Percentiles rank a stretch among this genome's conserved stretches.
These are phyloP conservation scores for Coranthus polyacanthus DNA, from an alignment of 2,797 vertebrate species.

Conservation along the genomic window DNA sequence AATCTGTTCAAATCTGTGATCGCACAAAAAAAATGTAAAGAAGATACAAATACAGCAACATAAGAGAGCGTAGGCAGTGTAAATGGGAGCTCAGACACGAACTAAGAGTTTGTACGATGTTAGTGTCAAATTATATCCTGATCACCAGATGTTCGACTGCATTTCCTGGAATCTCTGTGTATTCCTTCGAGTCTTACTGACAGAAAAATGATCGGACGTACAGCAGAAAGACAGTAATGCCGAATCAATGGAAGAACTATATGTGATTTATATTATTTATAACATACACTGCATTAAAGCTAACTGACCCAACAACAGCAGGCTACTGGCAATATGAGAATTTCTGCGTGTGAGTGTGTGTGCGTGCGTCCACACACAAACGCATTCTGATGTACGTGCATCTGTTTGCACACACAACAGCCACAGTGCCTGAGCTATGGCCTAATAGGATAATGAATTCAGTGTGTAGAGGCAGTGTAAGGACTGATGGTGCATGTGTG, in stretches of 20 bases:
- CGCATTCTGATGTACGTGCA: constrained; percentile 46
- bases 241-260: constrained; percentile 46
- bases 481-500: constrained; percentile 50
- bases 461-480: constrained; percentile 68
- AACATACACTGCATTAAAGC: constrained; percentile 57
- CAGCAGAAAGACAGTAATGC: constrained; percentile 43
- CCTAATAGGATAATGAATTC: constrained; percentile 85
- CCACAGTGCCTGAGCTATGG: constrained; percentile 71
- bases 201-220: constrained; percentile 39
- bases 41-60: neutral
- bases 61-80: too few species aligned
- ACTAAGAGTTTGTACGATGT: neutral
- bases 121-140: neutral
- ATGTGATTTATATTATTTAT: constrained; percentile 71
- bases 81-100: neutral
- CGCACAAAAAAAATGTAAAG: too few species aligned
- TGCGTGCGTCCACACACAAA: constrained; percentile 18
- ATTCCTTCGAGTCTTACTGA: constrained; percentile 14
- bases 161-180: constrained; percentile 28
- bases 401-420: constrained; percentile 60
- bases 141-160: constrained; percentile 5
- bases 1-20: neutral
- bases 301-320: constrained; percentile 61
- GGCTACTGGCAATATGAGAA: constrained; percentile 40
- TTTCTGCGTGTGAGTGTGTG: constrained; percentile 12